Conservation (phyloP, 1,140 invertebrate genomes). For the Cotesia chilonis region DNA sequence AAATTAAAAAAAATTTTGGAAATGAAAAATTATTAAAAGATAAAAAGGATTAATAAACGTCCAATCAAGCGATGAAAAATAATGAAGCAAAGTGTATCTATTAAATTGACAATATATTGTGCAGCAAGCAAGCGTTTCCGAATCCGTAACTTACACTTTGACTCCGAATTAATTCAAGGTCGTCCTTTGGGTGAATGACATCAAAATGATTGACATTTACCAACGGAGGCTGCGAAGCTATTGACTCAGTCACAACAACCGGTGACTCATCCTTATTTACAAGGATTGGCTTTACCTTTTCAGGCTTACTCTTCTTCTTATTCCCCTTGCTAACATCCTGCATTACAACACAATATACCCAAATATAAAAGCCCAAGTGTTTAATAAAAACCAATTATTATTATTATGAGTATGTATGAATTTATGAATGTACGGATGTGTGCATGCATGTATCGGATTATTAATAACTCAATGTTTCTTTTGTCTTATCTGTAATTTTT, state of each 20-base stretch:
- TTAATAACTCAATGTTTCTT: background rate
- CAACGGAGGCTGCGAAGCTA: constrained; percentile 47
- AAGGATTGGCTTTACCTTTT: constrained; percentile 71
- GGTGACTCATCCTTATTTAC: constrained; percentile 72
- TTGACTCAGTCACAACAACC: constrained; percentile 54
- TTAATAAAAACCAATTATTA: background rate
- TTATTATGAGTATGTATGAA: too few relatives aligned
- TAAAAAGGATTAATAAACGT: background rate
- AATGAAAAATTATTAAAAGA: background rate
- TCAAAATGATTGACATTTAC: constrained; percentile 77
- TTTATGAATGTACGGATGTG: too few relatives aligned
- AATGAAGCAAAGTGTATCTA: background rate
- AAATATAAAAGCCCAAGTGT: constrained; percentile 31
- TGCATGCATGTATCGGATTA: too few relatives aligned
- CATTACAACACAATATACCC: constrained; percentile 28
- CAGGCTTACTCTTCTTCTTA: constrained; percentile 67
- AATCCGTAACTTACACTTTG: constrained; percentile 56
- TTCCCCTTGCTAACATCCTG: constrained; percentile 60
- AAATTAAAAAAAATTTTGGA: background rate
- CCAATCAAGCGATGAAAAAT: background rate
- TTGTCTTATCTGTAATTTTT: constrained; percentile 18
- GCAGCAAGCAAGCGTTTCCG: background rate
- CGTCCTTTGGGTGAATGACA: constrained; percentile 80
- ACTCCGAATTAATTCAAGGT: constrained; percentile 73
- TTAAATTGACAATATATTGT: background rate